Evolutionary conservation across 2,797 vertebrate species (phyloP).

Genomic region (Melanotaenia trifasciata): DNA sequence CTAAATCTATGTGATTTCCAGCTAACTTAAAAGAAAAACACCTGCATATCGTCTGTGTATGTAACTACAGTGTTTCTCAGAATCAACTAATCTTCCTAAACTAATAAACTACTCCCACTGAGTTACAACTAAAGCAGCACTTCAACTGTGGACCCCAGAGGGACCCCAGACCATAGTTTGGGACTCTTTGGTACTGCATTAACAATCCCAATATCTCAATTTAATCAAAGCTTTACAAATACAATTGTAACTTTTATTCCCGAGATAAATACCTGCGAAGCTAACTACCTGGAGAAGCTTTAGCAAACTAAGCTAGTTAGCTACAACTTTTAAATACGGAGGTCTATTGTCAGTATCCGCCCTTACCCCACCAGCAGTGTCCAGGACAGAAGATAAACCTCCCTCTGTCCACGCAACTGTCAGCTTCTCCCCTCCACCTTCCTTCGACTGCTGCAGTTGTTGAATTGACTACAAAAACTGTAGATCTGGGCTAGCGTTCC

Average conservation of each 20-base stretch:
- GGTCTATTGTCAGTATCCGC: slow-evolving; percentile 49
- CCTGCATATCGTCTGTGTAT: background rate
- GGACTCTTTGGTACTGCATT: background rate
- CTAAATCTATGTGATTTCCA: background rate
- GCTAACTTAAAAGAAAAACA: background rate
- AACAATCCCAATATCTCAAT: background rate
- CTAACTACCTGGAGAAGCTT: background rate
- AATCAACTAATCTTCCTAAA: background rate
- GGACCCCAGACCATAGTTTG: slow-evolving; percentile 29
- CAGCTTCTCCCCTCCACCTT: slow-evolving; percentile 31
- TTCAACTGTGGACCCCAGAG: background rate
- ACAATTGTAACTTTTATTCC: background rate
- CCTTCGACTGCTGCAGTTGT: background rate
- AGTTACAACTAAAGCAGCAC: background rate
- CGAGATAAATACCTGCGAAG: background rate
- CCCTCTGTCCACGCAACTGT: slow-evolving; percentile 17
- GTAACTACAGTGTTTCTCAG: no score
- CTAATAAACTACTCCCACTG: background rate
- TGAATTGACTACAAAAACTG: background rate
- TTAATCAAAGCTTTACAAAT: background rate
- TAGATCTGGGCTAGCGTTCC: background rate
- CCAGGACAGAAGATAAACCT: slow-evolving; percentile 39
- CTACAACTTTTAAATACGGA: slow-evolving; percentile 38
- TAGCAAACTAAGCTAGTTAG: slow-evolving; percentile 15
- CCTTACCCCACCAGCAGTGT: slow-evolving; percentile 68